A percentile compares a stretch with the other conserved stretches of the same genome.
Evolutionary conservation across 2,113 vertebrate genomes (phyloP).

Genomic region (Rynchops niger): DNA sequence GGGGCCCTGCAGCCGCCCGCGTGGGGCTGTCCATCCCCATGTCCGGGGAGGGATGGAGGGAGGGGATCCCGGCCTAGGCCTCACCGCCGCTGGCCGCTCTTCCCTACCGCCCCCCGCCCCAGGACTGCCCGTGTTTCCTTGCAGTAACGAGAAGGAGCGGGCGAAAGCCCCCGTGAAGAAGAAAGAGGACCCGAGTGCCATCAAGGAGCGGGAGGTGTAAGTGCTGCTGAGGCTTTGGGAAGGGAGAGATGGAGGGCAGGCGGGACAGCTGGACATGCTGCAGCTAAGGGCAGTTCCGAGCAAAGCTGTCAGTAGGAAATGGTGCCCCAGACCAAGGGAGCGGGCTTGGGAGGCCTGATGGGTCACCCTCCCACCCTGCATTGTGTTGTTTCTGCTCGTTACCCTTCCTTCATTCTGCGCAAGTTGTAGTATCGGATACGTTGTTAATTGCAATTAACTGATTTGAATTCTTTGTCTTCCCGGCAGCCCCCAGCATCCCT

Average conservation of each 20-base stretch:
- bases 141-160: slow-evolving; percentile 88
- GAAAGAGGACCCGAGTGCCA: slow-evolving; percentile 86
- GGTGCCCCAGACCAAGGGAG: too few relatives aligned
- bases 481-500: slow-evolving; percentile 88
- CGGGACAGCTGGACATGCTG: accelerated
- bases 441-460: background rate
- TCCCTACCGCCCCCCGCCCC: too few relatives aligned
- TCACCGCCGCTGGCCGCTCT: background rate
- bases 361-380: background rate
- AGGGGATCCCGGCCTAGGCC: too few relatives aligned
- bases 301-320: background rate
- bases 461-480: slow-evolving; percentile 25
- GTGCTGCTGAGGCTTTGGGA: background rate
- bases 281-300: background rate
- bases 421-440: background rate
- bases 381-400: background rate
- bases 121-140: background rate
- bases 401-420: background rate
- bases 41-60: background rate
- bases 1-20: too few relatives aligned
- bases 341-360: background rate
- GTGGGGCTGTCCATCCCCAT: background rate
- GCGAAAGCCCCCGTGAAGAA: slow-evolving; percentile 83
- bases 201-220: slow-evolving; percentile 93
- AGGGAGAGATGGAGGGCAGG: too few relatives aligned